Conservation (phyloP, 2,113 vertebrate genomes). For the Cyphomyrus plagiostoma region DNA sequence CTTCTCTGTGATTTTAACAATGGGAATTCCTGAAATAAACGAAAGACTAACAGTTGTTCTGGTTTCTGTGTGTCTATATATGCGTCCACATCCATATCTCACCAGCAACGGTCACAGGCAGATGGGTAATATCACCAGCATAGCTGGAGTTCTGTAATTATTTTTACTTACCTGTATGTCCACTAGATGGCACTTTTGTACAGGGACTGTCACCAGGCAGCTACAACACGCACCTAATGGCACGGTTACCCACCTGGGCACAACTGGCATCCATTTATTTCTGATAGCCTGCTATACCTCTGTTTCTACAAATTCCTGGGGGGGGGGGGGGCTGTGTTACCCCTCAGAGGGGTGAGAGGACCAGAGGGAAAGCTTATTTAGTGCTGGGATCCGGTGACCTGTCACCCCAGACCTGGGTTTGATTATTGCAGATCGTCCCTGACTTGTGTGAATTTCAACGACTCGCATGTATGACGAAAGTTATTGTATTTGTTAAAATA, state of each 20-base stretch:
- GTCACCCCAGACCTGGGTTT: neutral
- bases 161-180: neutral
- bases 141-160: neutral
- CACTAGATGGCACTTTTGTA: neutral
- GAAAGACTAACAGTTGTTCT: neutral
- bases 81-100: neutral
- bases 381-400: neutral
- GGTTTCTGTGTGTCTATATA: neutral
- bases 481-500: neutral
- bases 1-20: conserved; percentile 20
- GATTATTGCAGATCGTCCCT: neutral
- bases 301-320: too few relatives aligned
- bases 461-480: neutral
- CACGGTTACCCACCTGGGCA: neutral
- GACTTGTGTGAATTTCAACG: neutral
- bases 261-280: neutral
- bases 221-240: neutral
- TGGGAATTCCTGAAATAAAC: neutral
- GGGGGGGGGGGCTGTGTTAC: too few relatives aligned
- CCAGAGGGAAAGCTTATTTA: neutral
- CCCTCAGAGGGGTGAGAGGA: neutral
- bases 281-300: neutral
- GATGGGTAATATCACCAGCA: neutral
- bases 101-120: neutral
- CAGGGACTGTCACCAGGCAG: neutral